phyloP scores from a whole-genome alignment of 92 coral and sea anemone species.

The Virgularia gustaviana region DNA sequence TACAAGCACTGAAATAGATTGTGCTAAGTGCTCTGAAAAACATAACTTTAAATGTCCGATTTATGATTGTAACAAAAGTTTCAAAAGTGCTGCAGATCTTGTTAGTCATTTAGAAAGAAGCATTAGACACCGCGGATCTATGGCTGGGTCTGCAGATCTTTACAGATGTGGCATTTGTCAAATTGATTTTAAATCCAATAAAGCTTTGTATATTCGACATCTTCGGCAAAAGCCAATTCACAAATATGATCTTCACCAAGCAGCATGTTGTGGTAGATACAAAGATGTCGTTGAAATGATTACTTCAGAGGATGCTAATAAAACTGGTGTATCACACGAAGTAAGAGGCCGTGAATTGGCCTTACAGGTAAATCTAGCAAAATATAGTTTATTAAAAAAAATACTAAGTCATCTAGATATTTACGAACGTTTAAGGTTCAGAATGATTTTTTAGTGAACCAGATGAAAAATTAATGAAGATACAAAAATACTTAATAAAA shows the following conservation, averaged over 20 bases:
- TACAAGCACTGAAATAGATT: conserved; percentile 26
- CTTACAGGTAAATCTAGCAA: too few species aligned
- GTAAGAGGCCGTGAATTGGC: neutral
- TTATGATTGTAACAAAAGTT: neutral
- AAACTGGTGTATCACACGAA: conserved; percentile 55
- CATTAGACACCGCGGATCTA: neutral
- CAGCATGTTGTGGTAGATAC: conserved; percentile 60
- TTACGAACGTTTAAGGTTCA: too few species aligned
- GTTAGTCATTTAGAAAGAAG: conserved; percentile 24
- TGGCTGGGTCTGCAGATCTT: too few species aligned
- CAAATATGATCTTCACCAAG: conserved; percentile 58
- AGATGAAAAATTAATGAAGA: too few species aligned
- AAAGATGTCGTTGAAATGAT: conserved; percentile 40
- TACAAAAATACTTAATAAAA: too few species aligned
- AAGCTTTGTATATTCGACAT: conserved; percentile 52
- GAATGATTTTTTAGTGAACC: too few species aligned
- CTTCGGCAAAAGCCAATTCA: conserved; percentile 49
- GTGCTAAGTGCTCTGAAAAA: conserved; percentile 42
- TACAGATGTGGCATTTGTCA: conserved; percentile 43
- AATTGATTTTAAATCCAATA: conserved; percentile 10
- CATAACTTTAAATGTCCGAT: too few species aligned
- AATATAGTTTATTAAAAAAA: too few species aligned
- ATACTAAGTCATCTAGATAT: too few species aligned
- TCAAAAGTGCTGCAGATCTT: neutral
- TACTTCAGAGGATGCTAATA: conserved; percentile 42